These are phyloP conservation scores for Erpornis zantholeuca DNA, from an alignment of 2,113 vertebrate species.

Conservation along the genomic window DNA sequence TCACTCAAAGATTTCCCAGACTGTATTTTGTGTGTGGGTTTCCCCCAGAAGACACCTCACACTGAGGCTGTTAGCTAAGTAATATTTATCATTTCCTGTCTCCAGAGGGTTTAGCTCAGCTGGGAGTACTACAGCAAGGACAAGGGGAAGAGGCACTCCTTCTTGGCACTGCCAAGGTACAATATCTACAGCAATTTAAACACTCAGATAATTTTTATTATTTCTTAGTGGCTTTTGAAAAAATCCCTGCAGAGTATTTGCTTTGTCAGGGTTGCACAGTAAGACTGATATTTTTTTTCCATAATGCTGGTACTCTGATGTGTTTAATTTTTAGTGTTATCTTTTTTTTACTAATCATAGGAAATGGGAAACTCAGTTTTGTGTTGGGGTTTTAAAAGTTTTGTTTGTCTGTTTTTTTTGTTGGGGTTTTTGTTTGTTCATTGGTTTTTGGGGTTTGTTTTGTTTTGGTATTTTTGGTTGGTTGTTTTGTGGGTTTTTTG, in stretches of 20 bases:
- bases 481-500: neutral
- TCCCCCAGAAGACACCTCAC: neutral
- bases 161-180: neutral
- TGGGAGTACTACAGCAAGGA: neutral
- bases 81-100: neutral
- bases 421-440: neutral
- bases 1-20: neutral
- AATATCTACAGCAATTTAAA: neutral
- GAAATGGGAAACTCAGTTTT: neutral
- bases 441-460: neutral
- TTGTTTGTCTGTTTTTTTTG: neutral
- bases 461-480: neutral
- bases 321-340: neutral
- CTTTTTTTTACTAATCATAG: neutral
- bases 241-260: neutral
- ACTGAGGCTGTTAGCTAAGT: neutral
- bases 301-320: neutral
- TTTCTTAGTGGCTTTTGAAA: neutral
- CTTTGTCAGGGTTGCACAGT: neutral
- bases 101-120: neutral
- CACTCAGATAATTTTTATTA: neutral
- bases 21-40: neutral
- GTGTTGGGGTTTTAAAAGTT: neutral
- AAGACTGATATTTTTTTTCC: neutral
- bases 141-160: neutral